Evolutionary conservation across 2,113 vertebrate species (phyloP).

Genomic region (Donacobius atricapilla): DNA sequence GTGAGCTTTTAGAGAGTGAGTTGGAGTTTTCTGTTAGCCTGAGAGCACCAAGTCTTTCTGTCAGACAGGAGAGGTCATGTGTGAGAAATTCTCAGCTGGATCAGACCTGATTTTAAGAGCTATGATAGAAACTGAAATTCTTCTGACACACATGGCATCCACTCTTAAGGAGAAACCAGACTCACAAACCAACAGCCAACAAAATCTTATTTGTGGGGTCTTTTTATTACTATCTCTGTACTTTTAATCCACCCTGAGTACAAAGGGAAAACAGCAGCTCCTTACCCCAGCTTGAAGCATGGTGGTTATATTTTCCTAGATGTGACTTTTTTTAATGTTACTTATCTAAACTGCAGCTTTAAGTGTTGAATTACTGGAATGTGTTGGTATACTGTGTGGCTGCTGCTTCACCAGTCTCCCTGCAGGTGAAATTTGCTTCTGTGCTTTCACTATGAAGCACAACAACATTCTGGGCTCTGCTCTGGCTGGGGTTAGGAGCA

Average conservation of each 20-base stretch:
- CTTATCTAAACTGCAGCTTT: not conserved
- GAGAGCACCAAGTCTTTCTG: not conserved
- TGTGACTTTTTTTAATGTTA: not conserved
- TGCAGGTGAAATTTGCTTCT: not conserved
- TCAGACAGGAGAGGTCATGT: constrained; percentile 23
- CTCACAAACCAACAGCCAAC: not conserved
- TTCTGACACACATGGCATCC: not conserved
- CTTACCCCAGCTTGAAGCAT: not conserved
- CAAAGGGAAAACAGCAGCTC: not conserved
- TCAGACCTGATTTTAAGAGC: not conserved
- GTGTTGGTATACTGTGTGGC: not conserved
- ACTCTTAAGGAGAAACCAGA: not conserved
- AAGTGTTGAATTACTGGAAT: not conserved
- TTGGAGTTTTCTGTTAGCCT: not conserved
- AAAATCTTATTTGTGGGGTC: not conserved
- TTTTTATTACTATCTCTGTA: not conserved
- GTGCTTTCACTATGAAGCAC: not conserved
- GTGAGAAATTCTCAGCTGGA: constrained; percentile 22
- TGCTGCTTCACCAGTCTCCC: not conserved
- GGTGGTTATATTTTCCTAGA: not conserved
- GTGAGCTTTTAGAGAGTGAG: not conserved
- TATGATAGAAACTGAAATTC: not conserved
- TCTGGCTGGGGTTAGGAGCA: not conserved
- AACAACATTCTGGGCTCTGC: not conserved
- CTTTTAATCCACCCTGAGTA: not conserved